Evolutionary conservation across 2,888 invertebrate species (phyloP), one percentile per base, ranked within the genome.

Genomic region (Hemaris fuciformis): DNA sequence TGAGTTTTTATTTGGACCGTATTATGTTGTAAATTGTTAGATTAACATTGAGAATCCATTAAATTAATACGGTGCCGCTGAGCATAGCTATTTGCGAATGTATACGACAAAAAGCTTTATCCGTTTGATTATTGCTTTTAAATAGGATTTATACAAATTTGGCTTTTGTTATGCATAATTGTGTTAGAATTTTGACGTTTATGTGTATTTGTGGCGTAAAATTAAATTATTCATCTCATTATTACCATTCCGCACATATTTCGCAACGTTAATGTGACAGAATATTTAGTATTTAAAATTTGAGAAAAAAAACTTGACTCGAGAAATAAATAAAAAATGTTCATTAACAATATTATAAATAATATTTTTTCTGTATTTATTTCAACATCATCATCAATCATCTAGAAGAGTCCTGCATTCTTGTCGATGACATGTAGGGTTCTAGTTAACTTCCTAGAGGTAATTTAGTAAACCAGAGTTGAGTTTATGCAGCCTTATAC

Each of bases 221-320:
- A 53, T n/a, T 60, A 27, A 77, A 81, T 84, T 74, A 83, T 83
- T 85, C 13, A 53, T 27, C 18, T 53, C 27, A 31, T 53, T 53
- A 31, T 48, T 53, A 10, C 31, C 3, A 53, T 53, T 53, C 10
- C 18, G 53, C 31, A 18, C 13, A 31, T 48, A 27, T 53, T 27
- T 18, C 18, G 18, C 18, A 27, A n/a, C 8, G 15, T 53, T 18
- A 31, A 31, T 53, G 53, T 31, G 48, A 48, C 48, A 1, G 13
- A 27, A 53, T 18, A 18, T 27, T 10, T 31, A 10, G 23, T 22
- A 53, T 8, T 53, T 27, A 53, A 15, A 53, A 27, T 23, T 27
- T 25, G 5, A 48, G 48, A 48, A 48, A n/a, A n/a, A n/a, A n/a
- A n/a, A n/a, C n/a, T n/a, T n/a, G n/a, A n/a, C n/a, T n/a, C n/a